phyloP scores from a whole-genome alignment of 2,113 vertebrate genomes.

The Anoplopoma fimbria region DNA sequence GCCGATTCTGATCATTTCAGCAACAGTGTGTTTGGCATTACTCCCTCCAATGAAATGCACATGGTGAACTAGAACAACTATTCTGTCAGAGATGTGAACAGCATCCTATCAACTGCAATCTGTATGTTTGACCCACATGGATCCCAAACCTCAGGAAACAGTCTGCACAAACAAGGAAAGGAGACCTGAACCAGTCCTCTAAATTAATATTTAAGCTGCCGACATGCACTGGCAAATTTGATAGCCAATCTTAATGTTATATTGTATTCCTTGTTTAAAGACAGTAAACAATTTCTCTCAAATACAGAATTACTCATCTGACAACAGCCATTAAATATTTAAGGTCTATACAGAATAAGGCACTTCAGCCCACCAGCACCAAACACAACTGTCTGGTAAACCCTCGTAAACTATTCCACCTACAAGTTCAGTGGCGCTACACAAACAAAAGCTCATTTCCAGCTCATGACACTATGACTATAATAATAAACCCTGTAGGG shows the following conservation, averaged over 20 bases:
- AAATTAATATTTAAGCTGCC: background rate
- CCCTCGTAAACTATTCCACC: background rate
- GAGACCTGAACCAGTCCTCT: background rate
- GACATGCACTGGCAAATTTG: background rate
- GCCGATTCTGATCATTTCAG: background rate
- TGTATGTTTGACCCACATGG: background rate
- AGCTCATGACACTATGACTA: background rate
- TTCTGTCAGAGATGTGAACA: background rate
- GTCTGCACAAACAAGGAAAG: background rate
- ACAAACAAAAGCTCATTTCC: conserved; percentile 9
- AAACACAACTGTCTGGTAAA: conserved; percentile 2
- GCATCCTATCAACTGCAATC: background rate
- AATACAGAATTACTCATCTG: background rate
- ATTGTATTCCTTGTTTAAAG: background rate
- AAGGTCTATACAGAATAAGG: background rate
- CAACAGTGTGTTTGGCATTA: background rate
- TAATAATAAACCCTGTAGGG: background rate
- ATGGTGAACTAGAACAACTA: background rate
- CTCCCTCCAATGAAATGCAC: conserved; percentile 10
- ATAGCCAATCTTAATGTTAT: background rate
- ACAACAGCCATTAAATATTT: background rate
- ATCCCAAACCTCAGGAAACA: background rate
- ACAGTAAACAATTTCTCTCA: background rate
- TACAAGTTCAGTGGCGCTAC: background rate
- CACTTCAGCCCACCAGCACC: background rate